Conservation (phyloP, 2,797 vertebrate genomes). For the Sebastes reedi region DNA sequence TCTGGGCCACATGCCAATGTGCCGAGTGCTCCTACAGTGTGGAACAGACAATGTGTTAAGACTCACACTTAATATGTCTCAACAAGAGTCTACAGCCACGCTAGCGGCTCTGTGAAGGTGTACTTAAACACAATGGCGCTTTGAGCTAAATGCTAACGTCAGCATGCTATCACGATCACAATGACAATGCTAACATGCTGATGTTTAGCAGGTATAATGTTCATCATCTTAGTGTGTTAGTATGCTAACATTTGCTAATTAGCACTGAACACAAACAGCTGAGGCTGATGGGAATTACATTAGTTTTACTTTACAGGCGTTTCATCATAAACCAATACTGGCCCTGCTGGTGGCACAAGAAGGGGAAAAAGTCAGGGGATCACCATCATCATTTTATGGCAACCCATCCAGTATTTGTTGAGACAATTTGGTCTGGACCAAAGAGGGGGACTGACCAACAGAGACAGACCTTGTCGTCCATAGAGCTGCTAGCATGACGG, state of each 20-base stretch:
- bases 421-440: not conserved
- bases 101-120: not conserved
- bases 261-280: not conserved
- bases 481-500: not conserved
- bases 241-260: not conserved
- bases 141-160: not conserved
- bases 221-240: not conserved
- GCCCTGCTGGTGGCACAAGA: not conserved
- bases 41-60: slow-evolving; percentile 48
- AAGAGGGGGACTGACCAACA: no score
- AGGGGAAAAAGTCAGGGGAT: not conserved
- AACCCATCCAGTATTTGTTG: not conserved
- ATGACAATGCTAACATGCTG: not conserved
- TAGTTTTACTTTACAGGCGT: not conserved
- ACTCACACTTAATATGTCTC: not conserved
- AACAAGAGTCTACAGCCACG: not conserved
- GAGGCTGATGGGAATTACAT: not conserved
- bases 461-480: not conserved
- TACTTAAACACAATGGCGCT: not conserved
- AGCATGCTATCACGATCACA: not conserved
- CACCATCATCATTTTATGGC: not conserved
- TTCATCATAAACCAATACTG: not conserved
- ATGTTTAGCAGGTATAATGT: not conserved
- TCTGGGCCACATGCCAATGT: slow-evolving; percentile 57
- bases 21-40: slow-evolving; percentile 59